Conservation (phyloP, 2,888 invertebrate genomes). For the Xylota segnis region DNA sequence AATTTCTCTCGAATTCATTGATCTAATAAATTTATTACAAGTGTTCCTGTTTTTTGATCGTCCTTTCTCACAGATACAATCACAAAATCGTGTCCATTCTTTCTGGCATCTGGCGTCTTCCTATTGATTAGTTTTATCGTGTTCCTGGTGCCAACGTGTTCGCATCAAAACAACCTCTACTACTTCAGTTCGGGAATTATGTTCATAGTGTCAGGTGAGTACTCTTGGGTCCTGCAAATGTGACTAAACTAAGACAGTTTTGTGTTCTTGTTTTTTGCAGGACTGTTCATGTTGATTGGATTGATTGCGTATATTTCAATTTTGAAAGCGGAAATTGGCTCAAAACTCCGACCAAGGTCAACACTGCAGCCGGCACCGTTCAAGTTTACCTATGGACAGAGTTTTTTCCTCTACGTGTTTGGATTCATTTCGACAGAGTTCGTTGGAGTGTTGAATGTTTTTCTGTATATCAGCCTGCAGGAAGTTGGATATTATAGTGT, state of each 20-base stretch:
- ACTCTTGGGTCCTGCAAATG: neutral
- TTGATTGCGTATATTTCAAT: conserved; percentile 97
- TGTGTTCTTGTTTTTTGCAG: conserved; percentile 86
- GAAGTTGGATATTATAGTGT: conserved; percentile 83
- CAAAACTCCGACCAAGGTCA: conserved; percentile 92
- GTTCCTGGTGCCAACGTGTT: conserved; percentile 91
- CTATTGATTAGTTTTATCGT: conserved; percentile 92
- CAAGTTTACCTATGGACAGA: conserved; percentile 94
- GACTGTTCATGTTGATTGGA: conserved; percentile 94
- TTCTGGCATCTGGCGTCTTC: conserved; percentile 91
- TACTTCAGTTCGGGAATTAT: conserved; percentile 94
- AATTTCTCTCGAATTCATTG: conserved; percentile 62
- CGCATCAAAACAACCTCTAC: conserved; percentile 90
- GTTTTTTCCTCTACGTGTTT: conserved; percentile 93
- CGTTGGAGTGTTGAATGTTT: conserved; percentile 94
- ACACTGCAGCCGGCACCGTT: conserved; percentile 91
- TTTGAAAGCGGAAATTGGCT: conserved; percentile 95
- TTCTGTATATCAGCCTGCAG: conserved; percentile 89
- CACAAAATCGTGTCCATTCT: conserved; percentile 92
- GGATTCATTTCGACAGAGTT: conserved; percentile 94
- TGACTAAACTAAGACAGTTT: neutral
- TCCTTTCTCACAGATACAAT: conserved; percentile 90
- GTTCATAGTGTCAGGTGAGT: conserved; percentile 94
- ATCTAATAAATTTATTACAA: conserved; percentile 62
- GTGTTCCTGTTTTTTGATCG: conserved; percentile 13